Base-by-base conservation (phyloP, 2,888 invertebrate species). In the Euplexia lucipara region DNA sequence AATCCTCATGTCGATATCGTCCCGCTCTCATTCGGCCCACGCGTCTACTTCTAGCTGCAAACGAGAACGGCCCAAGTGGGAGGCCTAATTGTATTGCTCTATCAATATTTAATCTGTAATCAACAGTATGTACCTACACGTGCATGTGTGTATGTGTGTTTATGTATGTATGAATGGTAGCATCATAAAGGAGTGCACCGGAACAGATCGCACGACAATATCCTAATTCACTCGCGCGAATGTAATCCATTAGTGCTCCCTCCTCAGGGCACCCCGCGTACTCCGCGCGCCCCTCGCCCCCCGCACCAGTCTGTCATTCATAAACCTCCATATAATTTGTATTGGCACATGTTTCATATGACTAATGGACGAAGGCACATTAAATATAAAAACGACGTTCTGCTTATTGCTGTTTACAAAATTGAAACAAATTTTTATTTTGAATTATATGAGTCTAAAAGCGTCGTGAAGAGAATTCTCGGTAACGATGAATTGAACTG, bases 281-380 rank as follows among this genome's bases (percentile, higher is more conserved):
- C 14, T 67, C 56, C 70, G 58, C 64, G 68, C 77, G 56, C 68
- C 49, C 48, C 39, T 62, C 34, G 54, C 70, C 30, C 70, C 84
- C 86, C 85, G 83, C 82, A 84, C 83, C 89, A 90, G 91, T 88
- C 92, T 91, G 92, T 93, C 94, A 95, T 94, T 94, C 94, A 94
- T 94, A 93, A 93, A 94, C 92, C 92, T 93, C 91, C 94, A 92
- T 92, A 93, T 94, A 93, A 95, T 95, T 94, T 94, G 93, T 95
- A 95, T 95, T 93, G 95, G 94, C 94, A 95, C 92, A 95, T 94
- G 94, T 93, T 94, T 94, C 93, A 94, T 95, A 93, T 90, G 93
- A 93, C 92, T 95, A 95, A 95, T 94, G 95, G 95, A 94, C 88
- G 89, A 72, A 86, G 83, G 87, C 86, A 88, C 87, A 90, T 92